Percentiles rank a stretch among this genome's conserved stretches.
These are phyloP conservation scores for Hetaerina titia DNA, from an alignment of 2,888 invertebrate species.

Conservation along the genomic window DNA sequence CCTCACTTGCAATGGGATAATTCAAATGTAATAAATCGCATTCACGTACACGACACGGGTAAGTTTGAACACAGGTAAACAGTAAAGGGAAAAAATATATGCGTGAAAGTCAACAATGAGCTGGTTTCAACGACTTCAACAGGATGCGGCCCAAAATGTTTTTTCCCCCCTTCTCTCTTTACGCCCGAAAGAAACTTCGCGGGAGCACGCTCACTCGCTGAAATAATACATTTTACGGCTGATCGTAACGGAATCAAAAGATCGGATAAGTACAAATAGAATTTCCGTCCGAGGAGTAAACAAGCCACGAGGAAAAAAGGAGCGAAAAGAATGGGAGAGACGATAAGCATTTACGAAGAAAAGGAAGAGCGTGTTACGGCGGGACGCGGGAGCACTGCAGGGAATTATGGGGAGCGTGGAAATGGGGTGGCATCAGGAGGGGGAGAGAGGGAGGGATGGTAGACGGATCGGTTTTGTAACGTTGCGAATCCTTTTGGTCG, in stretches of 20 bases:
- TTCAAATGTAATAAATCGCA: background rate
- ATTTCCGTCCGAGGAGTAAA: slow-evolving; percentile 21
- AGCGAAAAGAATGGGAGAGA: background rate
- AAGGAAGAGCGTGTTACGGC: slow-evolving; percentile 18
- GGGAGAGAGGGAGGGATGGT: no score
- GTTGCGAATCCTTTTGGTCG: slow-evolving; percentile 9
- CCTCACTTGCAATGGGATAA: background rate
- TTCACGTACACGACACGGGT: background rate
- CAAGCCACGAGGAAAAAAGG: background rate
- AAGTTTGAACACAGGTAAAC: background rate
- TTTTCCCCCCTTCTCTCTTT: background rate
- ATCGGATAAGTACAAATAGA: slow-evolving; percentile 11
- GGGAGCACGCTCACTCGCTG: background rate
- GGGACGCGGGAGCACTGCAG: background rate
- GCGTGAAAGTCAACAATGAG: background rate
- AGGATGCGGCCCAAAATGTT: background rate
- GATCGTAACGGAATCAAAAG: slow-evolving; percentile 31
- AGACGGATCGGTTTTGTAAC: slow-evolving; percentile 31
- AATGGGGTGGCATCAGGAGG: background rate
- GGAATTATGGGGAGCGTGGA: background rate
- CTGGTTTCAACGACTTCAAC: background rate
- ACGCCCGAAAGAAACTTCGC: background rate
- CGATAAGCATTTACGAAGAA: slow-evolving; percentile 1
- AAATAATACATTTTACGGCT: slow-evolving; percentile 34
- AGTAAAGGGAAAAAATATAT: background rate